A percentile compares a stretch with the other conserved stretches of the same genome.
Conservation (phyloP, 2,888 invertebrate genomes). For the Dasypolia templi region DNA sequence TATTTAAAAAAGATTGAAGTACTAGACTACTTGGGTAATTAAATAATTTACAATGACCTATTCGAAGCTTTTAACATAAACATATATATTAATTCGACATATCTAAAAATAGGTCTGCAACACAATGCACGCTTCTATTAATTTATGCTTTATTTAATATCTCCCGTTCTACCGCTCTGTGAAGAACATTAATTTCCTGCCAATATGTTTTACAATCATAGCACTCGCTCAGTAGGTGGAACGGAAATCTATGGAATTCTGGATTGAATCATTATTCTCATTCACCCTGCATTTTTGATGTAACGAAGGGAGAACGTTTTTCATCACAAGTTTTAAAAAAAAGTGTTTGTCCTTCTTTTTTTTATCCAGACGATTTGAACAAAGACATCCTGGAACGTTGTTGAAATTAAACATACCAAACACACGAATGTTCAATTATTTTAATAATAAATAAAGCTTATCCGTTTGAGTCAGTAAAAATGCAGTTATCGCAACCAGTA, state of each 20-base stretch:
- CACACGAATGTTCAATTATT: not conserved
- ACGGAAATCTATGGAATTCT: slow-evolving; percentile 19
- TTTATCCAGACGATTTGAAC: not conserved
- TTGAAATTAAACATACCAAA: slow-evolving; percentile 5
- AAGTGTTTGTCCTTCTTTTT: not conserved
- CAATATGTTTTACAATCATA: slow-evolving; percentile 40
- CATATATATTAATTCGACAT: not conserved
- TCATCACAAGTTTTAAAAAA: not conserved
- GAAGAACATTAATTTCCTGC: slow-evolving; percentile 48
- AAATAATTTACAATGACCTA: not conserved
- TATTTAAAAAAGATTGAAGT: not conserved
- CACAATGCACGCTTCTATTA: slow-evolving; percentile 35
- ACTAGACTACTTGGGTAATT: not conserved
- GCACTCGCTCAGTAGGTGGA: slow-evolving; percentile 6
- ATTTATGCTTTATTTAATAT: slow-evolving; percentile 52
- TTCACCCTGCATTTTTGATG: not conserved
- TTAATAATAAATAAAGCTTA: not conserved
- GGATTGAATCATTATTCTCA: slow-evolving; percentile 7
- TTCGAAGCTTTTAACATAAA: not conserved
- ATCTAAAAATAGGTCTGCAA: slow-evolving; percentile 16
- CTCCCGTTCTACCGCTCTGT: slow-evolving; percentile 15
- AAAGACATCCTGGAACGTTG: not conserved
- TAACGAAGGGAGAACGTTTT: not conserved
- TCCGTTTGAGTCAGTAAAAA: not conserved
- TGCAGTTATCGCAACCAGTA: no score